phyloP scores from a whole-genome alignment of 92 coral and sea anemone species.

The Siderastrea siderea region DNA sequence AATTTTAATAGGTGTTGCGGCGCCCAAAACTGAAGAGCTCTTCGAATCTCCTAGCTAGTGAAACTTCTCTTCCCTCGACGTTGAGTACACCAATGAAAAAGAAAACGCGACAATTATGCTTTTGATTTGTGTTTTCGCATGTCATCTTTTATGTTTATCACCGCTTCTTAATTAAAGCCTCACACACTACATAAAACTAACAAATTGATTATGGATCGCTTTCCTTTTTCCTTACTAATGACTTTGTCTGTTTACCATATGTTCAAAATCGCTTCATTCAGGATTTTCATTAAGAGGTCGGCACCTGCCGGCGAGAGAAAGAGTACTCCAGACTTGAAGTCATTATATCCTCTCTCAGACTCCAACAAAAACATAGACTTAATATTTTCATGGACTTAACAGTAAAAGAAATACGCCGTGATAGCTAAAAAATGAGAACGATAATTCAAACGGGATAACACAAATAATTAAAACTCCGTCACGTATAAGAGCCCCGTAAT shows the following conservation, averaged over 20 bases:
- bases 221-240: neutral
- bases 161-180: neutral
- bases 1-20: neutral
- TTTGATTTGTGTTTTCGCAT: neutral
- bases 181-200: constrained; percentile 8
- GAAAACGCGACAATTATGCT: neutral
- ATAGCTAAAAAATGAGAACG: neutral
- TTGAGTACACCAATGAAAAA: neutral
- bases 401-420: constrained; percentile 11
- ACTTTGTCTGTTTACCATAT: constrained; percentile 42
- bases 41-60: neutral
- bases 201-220: neutral
- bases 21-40: neutral
- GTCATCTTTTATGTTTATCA: neutral
- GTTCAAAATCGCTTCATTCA: neutral
- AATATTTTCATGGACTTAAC: constrained; percentile 21
- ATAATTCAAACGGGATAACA: constrained; percentile 6
- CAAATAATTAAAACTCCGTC: constrained; percentile 10
- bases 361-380: constrained; percentile 39
- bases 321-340: neutral
- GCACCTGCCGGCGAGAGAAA: constrained; percentile 3
- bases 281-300: neutral
- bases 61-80: neutral
- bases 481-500: constrained; percentile 6
- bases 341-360: constrained; percentile 30